Conservation (phyloP, 2,797 vertebrate species). For the Onychomys torridus region DNA sequence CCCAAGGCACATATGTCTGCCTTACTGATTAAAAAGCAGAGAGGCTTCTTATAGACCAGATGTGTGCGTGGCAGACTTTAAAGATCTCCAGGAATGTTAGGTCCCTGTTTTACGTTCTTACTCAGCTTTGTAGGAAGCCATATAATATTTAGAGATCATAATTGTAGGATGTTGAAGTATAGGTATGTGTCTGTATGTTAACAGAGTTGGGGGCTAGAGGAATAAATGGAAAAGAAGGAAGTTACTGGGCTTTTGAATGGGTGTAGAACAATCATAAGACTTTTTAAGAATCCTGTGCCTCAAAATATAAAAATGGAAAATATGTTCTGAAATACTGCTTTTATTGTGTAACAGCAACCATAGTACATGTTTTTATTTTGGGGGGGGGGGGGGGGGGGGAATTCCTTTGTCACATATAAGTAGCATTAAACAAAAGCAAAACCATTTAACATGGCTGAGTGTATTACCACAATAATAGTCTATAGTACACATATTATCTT, state of each 20-base stretch:
- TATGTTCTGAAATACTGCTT: constrained; percentile 35
- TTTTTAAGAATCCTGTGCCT: not conserved
- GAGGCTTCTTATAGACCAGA: constrained; percentile 40
- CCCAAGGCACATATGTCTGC: constrained; percentile 39
- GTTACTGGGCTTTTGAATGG: not conserved
- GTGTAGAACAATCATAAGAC: constrained; percentile 35
- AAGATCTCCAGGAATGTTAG: constrained; percentile 60
- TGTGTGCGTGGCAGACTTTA: constrained; percentile 66
- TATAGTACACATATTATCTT: not conserved
- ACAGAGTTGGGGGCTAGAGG: not conserved
- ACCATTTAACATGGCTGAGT: not conserved
- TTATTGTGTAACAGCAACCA: constrained; percentile 14
- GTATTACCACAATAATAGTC: not conserved
- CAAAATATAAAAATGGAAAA: not conserved
- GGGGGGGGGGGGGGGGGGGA: fast-evolving
- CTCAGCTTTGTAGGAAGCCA: constrained; percentile 8
- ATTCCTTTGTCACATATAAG: not conserved
- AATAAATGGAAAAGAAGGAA: not conserved
- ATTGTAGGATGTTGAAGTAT: not conserved
- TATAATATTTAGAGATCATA: constrained; percentile 63
- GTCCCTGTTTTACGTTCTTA: constrained; percentile 45
- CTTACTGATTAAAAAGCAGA: constrained; percentile 65
- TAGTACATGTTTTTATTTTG: not conserved
- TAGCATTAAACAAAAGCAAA: not conserved
- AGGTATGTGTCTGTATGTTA: constrained; percentile 1